Conservation (phyloP, 2,888 invertebrate species). For the Axea sp. region DNA sequence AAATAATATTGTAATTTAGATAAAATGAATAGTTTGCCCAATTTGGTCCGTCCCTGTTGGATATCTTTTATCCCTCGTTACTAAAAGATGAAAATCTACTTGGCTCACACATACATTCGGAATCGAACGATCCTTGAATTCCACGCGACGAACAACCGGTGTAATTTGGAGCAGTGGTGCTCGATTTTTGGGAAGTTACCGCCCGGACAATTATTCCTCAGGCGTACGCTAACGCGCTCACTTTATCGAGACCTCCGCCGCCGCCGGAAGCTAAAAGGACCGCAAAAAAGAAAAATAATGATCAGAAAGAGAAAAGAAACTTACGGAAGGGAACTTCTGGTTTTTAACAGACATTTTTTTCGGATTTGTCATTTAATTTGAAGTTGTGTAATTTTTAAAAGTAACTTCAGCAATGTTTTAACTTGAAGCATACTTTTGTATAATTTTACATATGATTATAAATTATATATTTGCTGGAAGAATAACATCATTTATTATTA, state of each 20-base stretch:
- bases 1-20: background rate
- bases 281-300: slow-evolving; percentile 41
- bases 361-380: slow-evolving; percentile 21
- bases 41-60: slow-evolving; percentile 14
- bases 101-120: slow-evolving; percentile 11
- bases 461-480: too few species aligned
- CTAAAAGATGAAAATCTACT: slow-evolving; percentile 52
- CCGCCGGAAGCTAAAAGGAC: slow-evolving; percentile 48
- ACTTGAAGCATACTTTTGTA: too few species aligned
- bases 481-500: too few species aligned
- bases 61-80: slow-evolving; percentile 40
- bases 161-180: slow-evolving; percentile 62
- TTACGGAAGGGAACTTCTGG: slow-evolving; percentile 27
- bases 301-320: slow-evolving; percentile 23
- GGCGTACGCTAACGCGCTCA: slow-evolving; percentile 45
- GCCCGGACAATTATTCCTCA: slow-evolving; percentile 49
- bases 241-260: slow-evolving; percentile 48
- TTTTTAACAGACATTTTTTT: slow-evolving; percentile 37
- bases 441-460: too few species aligned
- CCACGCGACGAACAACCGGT: slow-evolving; percentile 58
- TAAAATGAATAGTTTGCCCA: background rate
- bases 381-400: slow-evolving; percentile 1
- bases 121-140: slow-evolving; percentile 47
- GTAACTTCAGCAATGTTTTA: too few species aligned
- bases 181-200: slow-evolving; percentile 53